Base-by-base conservation (phyloP, 2,888 invertebrate genomes). In the Camponotus fellah region DNA sequence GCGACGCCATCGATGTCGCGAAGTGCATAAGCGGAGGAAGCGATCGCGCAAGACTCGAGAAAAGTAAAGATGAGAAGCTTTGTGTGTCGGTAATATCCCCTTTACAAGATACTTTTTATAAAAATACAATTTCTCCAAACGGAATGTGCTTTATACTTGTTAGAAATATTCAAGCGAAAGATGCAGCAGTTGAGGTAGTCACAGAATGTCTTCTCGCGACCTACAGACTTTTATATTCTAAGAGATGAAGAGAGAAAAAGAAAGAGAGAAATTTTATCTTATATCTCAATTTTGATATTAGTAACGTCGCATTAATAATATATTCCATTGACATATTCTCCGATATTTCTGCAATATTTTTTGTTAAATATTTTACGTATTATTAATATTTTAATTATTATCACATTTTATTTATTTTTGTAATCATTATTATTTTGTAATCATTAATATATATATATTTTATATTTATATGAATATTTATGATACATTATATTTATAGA, bases 21-120 rank as follows among this genome's bases (percentile, higher is more conserved):
- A 58, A 46, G 21, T 46, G 60, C 37, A 72, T 80, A 80, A 72
- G 72, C 79, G 79, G 79, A 80, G 79, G 79, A 80, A 79, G 72
- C 46, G 58, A 49, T 72, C 32, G 53, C 34, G 46, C 72, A 46
- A 32, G 12, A 4, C 37, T 46, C 17, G 8, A 46, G 79, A 72
- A 60, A 37, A 60, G 60, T 60, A 68, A 68, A 68, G 53, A 77
- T 40, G 66, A 43, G 32, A 21, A 43, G 46, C 72, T 80, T 80
- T 72, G 60, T 79, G 21, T 79, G 34, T 46, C 34, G 68, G 12
- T 34, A 79, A 77, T 53, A 53, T 69, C 60, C 71, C 37, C 72
- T 80, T 26, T 56, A 9, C 46, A 72, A 60, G 12, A 43, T 37
- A 32, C 32, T 68, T 80, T 62, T 85, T 80, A 72, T 76, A 76